Evolutionary conservation across 2,113 vertebrate species (phyloP).

Genomic region (Furnarius figulus): DNA sequence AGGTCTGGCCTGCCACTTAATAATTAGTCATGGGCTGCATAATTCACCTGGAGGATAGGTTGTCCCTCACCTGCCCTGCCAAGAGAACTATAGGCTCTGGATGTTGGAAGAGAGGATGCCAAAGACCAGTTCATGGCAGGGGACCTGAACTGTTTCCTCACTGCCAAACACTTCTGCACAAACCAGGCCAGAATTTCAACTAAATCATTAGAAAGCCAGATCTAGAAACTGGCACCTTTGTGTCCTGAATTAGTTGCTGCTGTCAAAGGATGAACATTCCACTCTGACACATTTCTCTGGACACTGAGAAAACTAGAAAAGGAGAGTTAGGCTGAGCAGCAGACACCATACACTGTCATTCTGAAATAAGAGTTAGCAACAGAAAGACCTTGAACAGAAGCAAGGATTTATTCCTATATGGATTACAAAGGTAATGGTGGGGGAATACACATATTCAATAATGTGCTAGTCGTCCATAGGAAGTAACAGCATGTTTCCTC

Average conservation of each 20-base stretch:
- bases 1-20: not conserved
- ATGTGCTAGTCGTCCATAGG: not conserved
- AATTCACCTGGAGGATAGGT: not conserved
- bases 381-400: not conserved
- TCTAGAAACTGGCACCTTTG: not conserved
- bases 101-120: not conserved
- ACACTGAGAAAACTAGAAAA: not conserved
- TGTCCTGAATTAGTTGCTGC: not conserved
- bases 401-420: not conserved
- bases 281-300: not conserved
- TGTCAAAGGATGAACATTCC: not conserved
- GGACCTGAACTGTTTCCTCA: not conserved
- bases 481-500: not conserved
- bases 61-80: fast-evolving
- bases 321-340: not conserved
- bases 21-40: not conserved
- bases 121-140: not conserved
- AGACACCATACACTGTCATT: not conserved
- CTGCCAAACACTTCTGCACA: not conserved
- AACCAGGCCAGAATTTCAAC: not conserved
- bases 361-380: not conserved
- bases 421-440: not conserved
- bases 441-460: not conserved
- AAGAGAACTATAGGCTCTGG: not conserved
- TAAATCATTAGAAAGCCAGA: not conserved